Percentiles rank a stretch among this genome's conserved stretches.
Evolutionary conservation across 2,888 invertebrate species (phyloP).

Genomic region (Drosophila pseudotakahashii): DNA sequence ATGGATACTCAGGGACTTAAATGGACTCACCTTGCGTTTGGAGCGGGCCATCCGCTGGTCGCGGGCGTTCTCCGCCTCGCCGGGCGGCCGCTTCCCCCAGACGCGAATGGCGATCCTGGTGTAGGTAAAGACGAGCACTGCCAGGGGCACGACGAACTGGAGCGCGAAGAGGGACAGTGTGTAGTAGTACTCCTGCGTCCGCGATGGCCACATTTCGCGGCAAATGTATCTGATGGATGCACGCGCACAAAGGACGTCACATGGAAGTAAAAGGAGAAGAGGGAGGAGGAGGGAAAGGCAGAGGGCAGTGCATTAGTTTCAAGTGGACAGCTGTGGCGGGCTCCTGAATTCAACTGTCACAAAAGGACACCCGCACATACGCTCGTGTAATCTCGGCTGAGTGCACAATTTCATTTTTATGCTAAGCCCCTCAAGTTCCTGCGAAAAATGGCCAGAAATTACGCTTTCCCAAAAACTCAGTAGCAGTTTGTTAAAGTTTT

Average conservation of each 20-base stretch:
- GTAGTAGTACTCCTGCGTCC: slow-evolving; percentile 89
- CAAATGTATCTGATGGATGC: slow-evolving; percentile 87
- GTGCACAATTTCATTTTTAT: slow-evolving; percentile 27
- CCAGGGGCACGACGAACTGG: slow-evolving; percentile 93
- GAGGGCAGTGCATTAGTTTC: slow-evolving; percentile 26
- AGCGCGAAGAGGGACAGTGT: slow-evolving; percentile 91
- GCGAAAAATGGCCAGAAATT: not conserved
- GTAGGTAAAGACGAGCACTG: slow-evolving; percentile 93
- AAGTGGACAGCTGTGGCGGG: slow-evolving; percentile 22
- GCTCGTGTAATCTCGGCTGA: slow-evolving; percentile 3
- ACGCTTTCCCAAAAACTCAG: not conserved
- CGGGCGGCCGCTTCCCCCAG: slow-evolving; percentile 94
- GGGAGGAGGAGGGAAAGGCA: not conserved
- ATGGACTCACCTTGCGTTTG: slow-evolving; percentile 91
- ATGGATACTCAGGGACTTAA: too few species aligned
- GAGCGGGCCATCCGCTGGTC: slow-evolving; percentile 93
- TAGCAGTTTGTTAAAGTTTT: not conserved
- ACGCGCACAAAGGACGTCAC: slow-evolving; percentile 25
- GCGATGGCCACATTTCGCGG: slow-evolving; percentile 89
- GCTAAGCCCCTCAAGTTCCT: not conserved
- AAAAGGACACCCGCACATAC: slow-evolving; percentile 11
- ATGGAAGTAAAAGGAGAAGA: slow-evolving; percentile 20
- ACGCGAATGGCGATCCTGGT: slow-evolving; percentile 93
- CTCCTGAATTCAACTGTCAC: slow-evolving; percentile 20
- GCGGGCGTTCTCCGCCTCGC: slow-evolving; percentile 93